These are phyloP conservation scores for Mixornis gularis DNA, from an alignment of 2,113 vertebrate species.

Conservation along the genomic window DNA sequence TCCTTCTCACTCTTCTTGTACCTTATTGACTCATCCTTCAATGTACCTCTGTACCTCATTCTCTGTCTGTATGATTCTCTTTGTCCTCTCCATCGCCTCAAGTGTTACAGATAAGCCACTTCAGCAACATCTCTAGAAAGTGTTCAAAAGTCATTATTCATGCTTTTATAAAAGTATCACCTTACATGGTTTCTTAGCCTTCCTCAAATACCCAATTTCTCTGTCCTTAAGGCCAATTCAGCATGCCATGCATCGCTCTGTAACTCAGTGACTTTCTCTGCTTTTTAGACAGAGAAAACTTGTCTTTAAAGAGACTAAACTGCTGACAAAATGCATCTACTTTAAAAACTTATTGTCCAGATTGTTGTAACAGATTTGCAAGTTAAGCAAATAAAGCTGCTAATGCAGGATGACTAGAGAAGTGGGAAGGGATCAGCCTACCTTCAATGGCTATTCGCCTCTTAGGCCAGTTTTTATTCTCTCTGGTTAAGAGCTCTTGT, in stretches of 20 bases:
- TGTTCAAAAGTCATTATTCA: slow-evolving; percentile 5
- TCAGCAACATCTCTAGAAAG: not conserved
- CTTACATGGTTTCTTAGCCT: not conserved
- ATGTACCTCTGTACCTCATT: not conserved
- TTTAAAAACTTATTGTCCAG: not conserved
- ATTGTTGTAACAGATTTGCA: not conserved
- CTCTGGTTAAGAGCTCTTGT: slow-evolving; percentile 86
- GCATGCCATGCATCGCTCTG: not conserved
- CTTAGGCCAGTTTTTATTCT: slow-evolving; percentile 96
- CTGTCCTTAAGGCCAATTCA: not conserved
- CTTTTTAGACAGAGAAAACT: not conserved
- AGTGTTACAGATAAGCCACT: not conserved
- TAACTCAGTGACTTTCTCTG: not conserved
- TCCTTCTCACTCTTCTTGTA: not conserved
- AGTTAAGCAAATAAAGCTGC: not conserved
- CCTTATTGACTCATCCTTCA: not conserved
- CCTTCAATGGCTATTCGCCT: slow-evolving; percentile 96
- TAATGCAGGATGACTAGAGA: not conserved
- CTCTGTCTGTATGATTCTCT: not conserved
- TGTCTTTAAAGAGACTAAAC: not conserved
- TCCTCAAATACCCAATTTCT: not conserved
- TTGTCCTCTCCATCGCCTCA: not conserved
- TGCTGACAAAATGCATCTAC: not conserved
- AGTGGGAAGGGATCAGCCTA: slow-evolving; percentile 33
- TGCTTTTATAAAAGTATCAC: not conserved